Base-by-base conservation (phyloP, 2,113 vertebrate species). In the Neogobius melanostomus region DNA sequence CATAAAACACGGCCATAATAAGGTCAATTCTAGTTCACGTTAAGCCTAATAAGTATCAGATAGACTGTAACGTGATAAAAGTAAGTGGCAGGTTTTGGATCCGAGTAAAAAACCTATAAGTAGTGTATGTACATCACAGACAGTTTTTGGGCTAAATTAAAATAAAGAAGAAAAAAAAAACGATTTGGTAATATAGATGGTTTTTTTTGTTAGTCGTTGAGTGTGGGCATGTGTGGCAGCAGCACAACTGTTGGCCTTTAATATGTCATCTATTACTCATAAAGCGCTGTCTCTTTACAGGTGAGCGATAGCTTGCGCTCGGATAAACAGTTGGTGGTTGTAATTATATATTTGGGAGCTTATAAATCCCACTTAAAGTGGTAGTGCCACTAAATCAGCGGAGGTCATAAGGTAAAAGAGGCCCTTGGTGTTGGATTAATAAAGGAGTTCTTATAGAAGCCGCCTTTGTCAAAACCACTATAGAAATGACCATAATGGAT, bases 1-100 rank as follows among this genome's bases (percentile, higher is more conserved):
- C 17, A 57, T 43, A 43, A 70, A 74, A 56, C 6, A 3, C 14
- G 70, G 57, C 59, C 45, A 45, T 44, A 43, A 61, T 61, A n/a
- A 61, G 59, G 42, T 61, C 42, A 45, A 57, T 10, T 57, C 10
- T 12, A 57, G 49, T 51, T 51, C 49, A 51, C 49, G 15, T 11
- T 14, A 10, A 4, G 4, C 28, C 28, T 36, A 3, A 36, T 36
- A 36, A 36, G 28, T 36, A 36, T 36, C 28, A 36, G 28, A 36
- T 5, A 36, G 28, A 36, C 28, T 36, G 28, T 36, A 2, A 36
- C 3, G 28, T 36, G 28, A 36, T 36, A 36, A 36, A 36, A 4
- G 28, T 36, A 36, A 36, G 28, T 36, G 28, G 28, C 28, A 36
- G 4, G 21, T 21, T 21, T 21, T 21, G 21, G 21, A 21, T 21